A percentile compares a stretch with the other conserved stretches of the same genome.
Evolutionary conservation across 2,888 invertebrate species (phyloP).

Genomic region (Unio delphinus): DNA sequence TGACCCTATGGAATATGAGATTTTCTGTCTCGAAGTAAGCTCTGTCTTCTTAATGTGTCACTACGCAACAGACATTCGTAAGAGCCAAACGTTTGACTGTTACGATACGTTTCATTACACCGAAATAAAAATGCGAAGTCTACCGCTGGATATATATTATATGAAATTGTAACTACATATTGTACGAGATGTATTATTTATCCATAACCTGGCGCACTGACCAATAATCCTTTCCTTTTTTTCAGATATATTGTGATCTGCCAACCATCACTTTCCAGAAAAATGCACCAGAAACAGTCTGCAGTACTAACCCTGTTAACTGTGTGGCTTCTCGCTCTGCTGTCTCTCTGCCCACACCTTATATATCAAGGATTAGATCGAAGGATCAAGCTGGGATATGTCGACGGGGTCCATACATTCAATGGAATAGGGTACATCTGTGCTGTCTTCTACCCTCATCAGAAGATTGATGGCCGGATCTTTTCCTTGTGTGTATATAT

Average conservation of each 20-base stretch:
- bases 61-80: too few relatives aligned
- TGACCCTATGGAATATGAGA: too few relatives aligned
- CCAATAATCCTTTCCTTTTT: not conserved
- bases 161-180: too few relatives aligned
- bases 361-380: conserved; percentile 48
- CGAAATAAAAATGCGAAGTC: too few relatives aligned
- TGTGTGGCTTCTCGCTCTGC: conserved; percentile 49
- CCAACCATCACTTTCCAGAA: conserved; percentile 44
- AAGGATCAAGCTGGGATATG: conserved; percentile 30
- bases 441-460: conserved; percentile 46
- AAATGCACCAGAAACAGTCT: conserved; percentile 42
- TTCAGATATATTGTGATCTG: conserved; percentile 59
- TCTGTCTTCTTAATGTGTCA: too few relatives aligned
- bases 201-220: too few relatives aligned
- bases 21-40: too few relatives aligned
- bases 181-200: too few relatives aligned
- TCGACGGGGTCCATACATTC: conserved; percentile 9
- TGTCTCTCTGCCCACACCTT: conserved; percentile 48
- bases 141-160: too few relatives aligned
- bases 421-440: conserved; percentile 45
- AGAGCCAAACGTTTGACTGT: too few relatives aligned
- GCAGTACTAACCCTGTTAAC: conserved; percentile 41
- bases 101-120: too few relatives aligned
- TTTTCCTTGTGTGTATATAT: conserved; percentile 51
- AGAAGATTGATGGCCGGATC: conserved; percentile 24